Percentiles rank a stretch among this genome's conserved stretches.
These are phyloP conservation scores for Stylophora pistillata DNA, from an alignment of 64 coral and sea anemone species.

Conservation along the genomic window DNA sequence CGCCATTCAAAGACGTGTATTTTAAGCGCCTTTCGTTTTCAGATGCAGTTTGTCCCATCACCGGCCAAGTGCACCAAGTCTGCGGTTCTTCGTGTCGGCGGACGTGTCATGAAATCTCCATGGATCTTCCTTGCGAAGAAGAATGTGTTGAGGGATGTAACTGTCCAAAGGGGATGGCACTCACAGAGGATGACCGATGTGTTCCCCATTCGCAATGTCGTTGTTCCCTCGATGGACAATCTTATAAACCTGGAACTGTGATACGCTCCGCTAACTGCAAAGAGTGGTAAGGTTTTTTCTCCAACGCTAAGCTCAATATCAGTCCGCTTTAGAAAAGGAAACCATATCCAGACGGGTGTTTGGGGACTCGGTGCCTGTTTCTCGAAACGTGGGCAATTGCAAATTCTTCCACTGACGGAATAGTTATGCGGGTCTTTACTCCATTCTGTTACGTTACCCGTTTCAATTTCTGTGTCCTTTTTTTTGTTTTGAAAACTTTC, in stretches of 20 bases:
- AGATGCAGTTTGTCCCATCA: constrained; percentile 58
- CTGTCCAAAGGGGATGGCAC: constrained; percentile 68
- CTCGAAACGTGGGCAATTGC: no score
- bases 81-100: constrained; percentile 66
- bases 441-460: no score
- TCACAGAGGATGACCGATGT: constrained; percentile 71
- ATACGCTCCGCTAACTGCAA: constrained; percentile 66
- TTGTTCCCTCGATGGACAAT: constrained; percentile 62
- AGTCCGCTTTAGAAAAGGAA: no score
- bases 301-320: no score
- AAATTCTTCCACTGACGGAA: no score
- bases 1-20: background rate
- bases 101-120: constrained; percentile 75
- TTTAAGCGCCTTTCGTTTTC: background rate
- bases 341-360: no score
- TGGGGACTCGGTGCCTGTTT: no score
- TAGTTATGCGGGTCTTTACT: no score
- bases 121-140: constrained; percentile 40
- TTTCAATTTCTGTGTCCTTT: no score
- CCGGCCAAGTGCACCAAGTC: constrained; percentile 62
- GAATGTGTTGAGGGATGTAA: constrained; percentile 82
- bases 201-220: constrained; percentile 64
- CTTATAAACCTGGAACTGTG: constrained; percentile 62
- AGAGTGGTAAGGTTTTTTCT: constrained; percentile 72
- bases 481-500: no score